phyloP scores from a whole-genome alignment of 92 coral and sea anemone genomes.

The Heteractis magnifica region DNA sequence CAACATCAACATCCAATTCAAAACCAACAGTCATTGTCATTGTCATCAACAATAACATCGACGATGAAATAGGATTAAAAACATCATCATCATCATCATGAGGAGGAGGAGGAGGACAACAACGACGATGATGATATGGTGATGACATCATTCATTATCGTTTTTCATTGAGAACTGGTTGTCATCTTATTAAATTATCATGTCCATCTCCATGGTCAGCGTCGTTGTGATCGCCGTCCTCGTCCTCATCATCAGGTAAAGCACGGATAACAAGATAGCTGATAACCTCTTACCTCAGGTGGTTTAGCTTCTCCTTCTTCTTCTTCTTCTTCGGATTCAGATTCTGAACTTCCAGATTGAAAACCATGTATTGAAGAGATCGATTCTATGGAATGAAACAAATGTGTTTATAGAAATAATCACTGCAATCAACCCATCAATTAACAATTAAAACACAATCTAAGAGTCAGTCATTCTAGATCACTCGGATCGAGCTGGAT shows the following conservation, averaged over 20 bases:
- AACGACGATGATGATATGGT: no score
- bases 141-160: no score
- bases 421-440: background rate
- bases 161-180: no score
- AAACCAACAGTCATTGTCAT: no score
- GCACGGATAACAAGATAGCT: background rate
- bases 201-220: background rate
- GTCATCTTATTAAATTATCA: no score
- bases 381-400: background rate
- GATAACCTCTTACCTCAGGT: slow-evolving; percentile 17
- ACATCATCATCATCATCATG: no score
- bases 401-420: background rate
- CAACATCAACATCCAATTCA: no score
- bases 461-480: no score
- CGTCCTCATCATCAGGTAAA: background rate
- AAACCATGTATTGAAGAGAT: background rate
- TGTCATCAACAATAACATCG: no score
- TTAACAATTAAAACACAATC: no score
- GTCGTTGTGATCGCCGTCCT: background rate
- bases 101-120: background rate
- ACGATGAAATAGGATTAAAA: no score
- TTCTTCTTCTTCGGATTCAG: slow-evolving; percentile 37
- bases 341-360: slow-evolving; percentile 35
- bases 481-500: no score
- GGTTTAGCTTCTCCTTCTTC: slow-evolving; percentile 8